Conservation (phyloP, 1,140 invertebrate species). For the Stenopsyche tienmushanensis region DNA sequence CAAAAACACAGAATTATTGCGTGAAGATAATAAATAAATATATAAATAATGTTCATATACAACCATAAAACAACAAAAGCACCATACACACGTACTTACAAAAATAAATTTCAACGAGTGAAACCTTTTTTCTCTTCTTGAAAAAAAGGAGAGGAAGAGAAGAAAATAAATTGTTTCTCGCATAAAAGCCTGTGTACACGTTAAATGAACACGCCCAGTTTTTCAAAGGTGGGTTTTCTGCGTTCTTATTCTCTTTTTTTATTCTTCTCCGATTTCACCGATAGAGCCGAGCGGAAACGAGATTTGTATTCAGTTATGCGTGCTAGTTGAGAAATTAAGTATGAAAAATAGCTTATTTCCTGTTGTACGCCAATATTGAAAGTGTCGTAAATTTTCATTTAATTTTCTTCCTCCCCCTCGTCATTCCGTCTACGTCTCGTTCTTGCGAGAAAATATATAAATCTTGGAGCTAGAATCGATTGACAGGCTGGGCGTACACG, state of each 20-base stretch:
- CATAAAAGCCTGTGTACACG: not conserved
- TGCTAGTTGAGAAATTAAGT: constrained; percentile 21
- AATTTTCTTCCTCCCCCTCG: constrained; percentile 16
- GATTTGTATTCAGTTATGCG: constrained; percentile 20
- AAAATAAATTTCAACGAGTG: not conserved
- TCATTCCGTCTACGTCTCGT: not conserved
- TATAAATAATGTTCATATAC: constrained; percentile 18
- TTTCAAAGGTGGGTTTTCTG: constrained; percentile 1
- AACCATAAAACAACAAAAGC: constrained; percentile 11
- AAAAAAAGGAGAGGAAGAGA: not conserved
- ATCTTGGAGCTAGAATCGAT: constrained; percentile 6
- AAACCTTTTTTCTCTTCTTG: not conserved
- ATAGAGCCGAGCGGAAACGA: not conserved
- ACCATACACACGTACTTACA: not conserved
- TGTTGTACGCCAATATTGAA: constrained; percentile 18
- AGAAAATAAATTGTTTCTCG: constrained; percentile 11
- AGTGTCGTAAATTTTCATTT: constrained; percentile 30
- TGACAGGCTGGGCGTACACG: not conserved
- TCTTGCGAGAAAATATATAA: constrained; percentile 14
- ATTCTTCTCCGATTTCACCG: not conserved
- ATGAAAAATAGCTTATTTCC: constrained; percentile 28
- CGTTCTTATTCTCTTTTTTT: not conserved
- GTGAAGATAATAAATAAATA: constrained; percentile 29
- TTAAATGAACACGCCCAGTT: constrained; percentile 10
- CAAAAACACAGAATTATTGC: constrained; percentile 27